Conservation (phyloP, 2,797 vertebrate genomes). For the Craterocephalus amniculus region DNA sequence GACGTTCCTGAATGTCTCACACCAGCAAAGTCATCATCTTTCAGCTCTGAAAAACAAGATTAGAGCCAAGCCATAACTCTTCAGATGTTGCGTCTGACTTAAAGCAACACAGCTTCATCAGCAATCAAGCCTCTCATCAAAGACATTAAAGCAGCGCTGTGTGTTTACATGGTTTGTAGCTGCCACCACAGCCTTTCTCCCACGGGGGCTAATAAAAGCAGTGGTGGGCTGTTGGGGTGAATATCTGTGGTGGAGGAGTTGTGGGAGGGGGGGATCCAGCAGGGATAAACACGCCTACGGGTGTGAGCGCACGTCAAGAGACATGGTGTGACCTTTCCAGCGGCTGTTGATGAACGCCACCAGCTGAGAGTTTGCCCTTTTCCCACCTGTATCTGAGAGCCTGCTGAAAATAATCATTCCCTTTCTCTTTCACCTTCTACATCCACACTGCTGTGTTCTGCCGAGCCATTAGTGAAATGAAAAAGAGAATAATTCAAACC, state of each 20-base stretch:
- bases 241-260: not conserved
- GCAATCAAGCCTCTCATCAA: slow-evolving; percentile 17
- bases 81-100: slow-evolving; percentile 22
- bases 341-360: slow-evolving; percentile 75
- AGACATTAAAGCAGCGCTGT: slow-evolving; percentile 2
- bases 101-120: slow-evolving; percentile 19
- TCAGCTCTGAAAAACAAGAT: slow-evolving; percentile 6
- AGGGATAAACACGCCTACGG: slow-evolving; percentile 65
- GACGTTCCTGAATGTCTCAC: slow-evolving; percentile 14
- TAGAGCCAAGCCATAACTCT: not conserved
- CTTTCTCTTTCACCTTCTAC: slow-evolving; percentile 4
- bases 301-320: slow-evolving; percentile 61
- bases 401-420: slow-evolving; percentile 59
- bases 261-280: slow-evolving; percentile 28
- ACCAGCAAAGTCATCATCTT: slow-evolving; percentile 15
- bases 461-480: slow-evolving; percentile 63
- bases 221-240: not conserved
- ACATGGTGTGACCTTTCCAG: slow-evolving; percentile 77
- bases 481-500: slow-evolving; percentile 49
- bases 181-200: slow-evolving; percentile 20
- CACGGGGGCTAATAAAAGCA: slow-evolving; percentile 39
- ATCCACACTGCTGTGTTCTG: slow-evolving; percentile 18
- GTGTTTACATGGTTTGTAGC: slow-evolving; percentile 23
- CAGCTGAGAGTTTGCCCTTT: slow-evolving; percentile 81
- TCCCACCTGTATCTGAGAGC: slow-evolving; percentile 70